Base-by-base conservation (phyloP, 2,888 invertebrate genomes). In the Phengaris arion region DNA sequence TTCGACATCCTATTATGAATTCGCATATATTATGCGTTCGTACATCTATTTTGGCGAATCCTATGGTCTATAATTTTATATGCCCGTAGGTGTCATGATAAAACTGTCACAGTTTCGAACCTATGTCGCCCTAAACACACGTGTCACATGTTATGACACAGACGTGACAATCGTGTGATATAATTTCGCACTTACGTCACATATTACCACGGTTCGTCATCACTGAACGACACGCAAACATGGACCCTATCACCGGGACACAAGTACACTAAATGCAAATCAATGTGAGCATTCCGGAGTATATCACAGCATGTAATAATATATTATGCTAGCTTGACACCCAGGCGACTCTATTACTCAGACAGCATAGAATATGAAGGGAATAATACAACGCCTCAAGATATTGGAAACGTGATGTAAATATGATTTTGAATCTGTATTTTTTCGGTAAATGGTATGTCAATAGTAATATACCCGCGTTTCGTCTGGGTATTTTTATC, bases 401-500 rank as follows among this genome's bases (percentile, higher is more conserved):
- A 87, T 91, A 91, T 91, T 92, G 89, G 89, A 90, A 87, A 91
- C 91, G 91, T 91, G 91, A 89, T 86, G 83, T 80, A 83, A 89
- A 87, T 90, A 80, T 78, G 74, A 6, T 51, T 77, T 75, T 80
- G 80, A 76, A 76, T 77, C 75, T 78, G 72, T 74, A 75, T 76
- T 70, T 70, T 70, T 70, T 69, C 46, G 51, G 69, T 70, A 70
- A 70, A 70, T 51, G 70, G 51, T 45, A 64, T 35, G 64, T 64
- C 64, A 64, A 64, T 64, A 64, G 64, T 64, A 64, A 64, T 64
- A 64, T 45, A 0, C 64, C 64, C 59, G 59, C 22, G 15, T 22
- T 64, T 10, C 59, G 22, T 12, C 64, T 12, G 35, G 35, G 64
- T 64, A 64, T 64, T 35, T 64, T 64, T 64, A 64, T 64, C 35